Evolutionary conservation across 1,140 invertebrate genomes (phyloP), one percentile per base, ranked within the genome.

Genomic region (Cherax destructor): DNA sequence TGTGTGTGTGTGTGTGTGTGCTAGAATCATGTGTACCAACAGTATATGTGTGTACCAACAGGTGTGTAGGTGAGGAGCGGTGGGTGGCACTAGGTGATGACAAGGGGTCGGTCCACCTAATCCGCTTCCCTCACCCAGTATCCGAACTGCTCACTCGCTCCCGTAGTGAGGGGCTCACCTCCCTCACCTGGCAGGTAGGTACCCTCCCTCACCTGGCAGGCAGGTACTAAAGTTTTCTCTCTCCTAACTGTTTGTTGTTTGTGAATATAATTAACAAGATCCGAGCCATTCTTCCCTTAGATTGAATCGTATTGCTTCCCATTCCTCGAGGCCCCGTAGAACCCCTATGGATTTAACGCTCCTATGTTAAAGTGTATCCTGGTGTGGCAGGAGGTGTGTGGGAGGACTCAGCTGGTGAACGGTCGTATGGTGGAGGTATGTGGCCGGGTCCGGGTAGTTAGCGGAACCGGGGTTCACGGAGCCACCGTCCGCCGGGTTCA

Each of bases 181-280:
- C 49, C n/a, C 83, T 91, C 47, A 91, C 89, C 47, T 91, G 89
- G 89, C 89, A 91, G 89, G 89, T 91, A 80, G 61, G 80, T 13
- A 10, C 65, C 21, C 65, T 18, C 61, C 61, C 11, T 69, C 13
- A 21, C 65, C 65, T 69, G 13, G 18, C 65, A 69, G 30, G 30
- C 30, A 41, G 30, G 30, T 41, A 41, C 30, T 41, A 41, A 41
- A 41, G 30, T 41, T 41, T 41, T 41, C 30, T 41, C 30, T 41
- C 30, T 41, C 30, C 30, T 1, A 41, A 41, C 30, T 41, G 30
- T 41, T 41, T 41, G 30, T 2, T 1, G 2, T 41, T 41, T 41
- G 30, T 41, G 30, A 41, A 41, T 41, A 41, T 2, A 41, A 41
- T 41, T 41, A 41, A 41, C 30, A 41, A 41, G 0, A 41, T 1